These are phyloP conservation scores for Bombus turneri DNA, from an alignment of 1,140 invertebrate genomes.

Conservation along the genomic window DNA sequence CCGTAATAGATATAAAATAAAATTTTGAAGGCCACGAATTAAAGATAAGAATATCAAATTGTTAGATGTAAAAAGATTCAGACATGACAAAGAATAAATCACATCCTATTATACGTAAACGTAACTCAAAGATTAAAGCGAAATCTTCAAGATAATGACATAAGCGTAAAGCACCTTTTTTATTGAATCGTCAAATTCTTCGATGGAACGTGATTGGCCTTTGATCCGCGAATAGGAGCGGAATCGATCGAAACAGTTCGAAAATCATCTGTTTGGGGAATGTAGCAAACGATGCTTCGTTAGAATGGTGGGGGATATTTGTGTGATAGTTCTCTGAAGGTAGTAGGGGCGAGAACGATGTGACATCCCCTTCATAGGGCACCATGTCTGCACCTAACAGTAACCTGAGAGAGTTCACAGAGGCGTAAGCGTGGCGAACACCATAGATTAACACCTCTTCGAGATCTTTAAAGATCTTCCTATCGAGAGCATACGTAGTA, in stretches of 20 bases:
- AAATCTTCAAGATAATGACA: too few relatives aligned
- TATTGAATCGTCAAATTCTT: background rate
- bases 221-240: background rate
- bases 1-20: background rate
- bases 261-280: conserved; percentile 54
- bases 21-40: background rate
- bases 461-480: conserved; percentile 26
- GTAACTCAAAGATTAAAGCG: background rate
- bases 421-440: conserved; percentile 42
- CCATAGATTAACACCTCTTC: conserved; percentile 50
- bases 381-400: conserved; percentile 64
- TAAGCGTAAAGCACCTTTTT: background rate
- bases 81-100: background rate
- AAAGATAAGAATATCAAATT: background rate
- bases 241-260: conserved; percentile 27
- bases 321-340: conserved; percentile 49
- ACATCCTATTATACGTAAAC: background rate
- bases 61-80: background rate
- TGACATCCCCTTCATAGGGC: conserved; percentile 73
- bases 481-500: background rate
- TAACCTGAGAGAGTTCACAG: conserved; percentile 60
- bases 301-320: conserved; percentile 52
- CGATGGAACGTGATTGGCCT: background rate
- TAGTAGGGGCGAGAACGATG: conserved; percentile 65
- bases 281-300: conserved; percentile 26